Conservation (phyloP, 2,113 vertebrate species). For the Hydrolagus affinis region DNA sequence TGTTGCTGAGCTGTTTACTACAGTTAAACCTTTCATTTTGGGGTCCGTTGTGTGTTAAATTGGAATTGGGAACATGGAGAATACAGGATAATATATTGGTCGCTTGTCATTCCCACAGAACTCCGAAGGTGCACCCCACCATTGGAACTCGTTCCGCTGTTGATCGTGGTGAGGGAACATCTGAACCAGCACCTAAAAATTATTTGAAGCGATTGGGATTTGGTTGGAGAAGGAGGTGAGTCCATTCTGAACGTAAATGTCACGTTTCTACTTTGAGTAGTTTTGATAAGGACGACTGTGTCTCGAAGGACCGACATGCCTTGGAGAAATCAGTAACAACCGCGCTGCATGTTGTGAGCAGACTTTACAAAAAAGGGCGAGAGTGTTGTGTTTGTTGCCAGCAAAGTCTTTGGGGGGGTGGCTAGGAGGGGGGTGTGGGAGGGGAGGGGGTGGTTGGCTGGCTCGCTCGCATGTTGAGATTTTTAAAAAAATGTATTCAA, state of each 20-base stretch:
- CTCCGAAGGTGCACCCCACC: background rate
- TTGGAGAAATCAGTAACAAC: background rate
- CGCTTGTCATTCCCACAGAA: background rate
- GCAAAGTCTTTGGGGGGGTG: background rate
- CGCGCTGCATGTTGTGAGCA: background rate
- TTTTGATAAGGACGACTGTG: background rate
- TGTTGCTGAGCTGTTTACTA: background rate
- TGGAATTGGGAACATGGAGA: background rate
- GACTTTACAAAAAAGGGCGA: background rate
- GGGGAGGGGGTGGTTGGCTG: background rate
- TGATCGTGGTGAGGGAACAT: background rate
- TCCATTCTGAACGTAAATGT: too few relatives aligned
- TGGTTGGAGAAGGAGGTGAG: too few relatives aligned
- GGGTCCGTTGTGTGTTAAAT: background rate
- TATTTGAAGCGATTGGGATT: too few relatives aligned
- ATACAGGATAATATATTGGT: background rate
- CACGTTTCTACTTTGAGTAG: background rate
- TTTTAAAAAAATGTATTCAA: constrained; percentile 14
- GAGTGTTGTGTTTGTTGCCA: background rate
- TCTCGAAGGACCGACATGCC: background rate
- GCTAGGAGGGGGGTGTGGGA: too few relatives aligned
- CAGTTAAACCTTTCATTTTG: constrained; percentile 3
- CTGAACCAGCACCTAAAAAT: too few relatives aligned
- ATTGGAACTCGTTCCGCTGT: background rate
- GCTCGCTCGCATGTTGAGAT: background rate